A percentile compares a stretch with the other conserved stretches of the same genome.
Evolutionary conservation across 2,797 vertebrate species (phyloP).

Genomic region (Calcarius lapponicus): DNA sequence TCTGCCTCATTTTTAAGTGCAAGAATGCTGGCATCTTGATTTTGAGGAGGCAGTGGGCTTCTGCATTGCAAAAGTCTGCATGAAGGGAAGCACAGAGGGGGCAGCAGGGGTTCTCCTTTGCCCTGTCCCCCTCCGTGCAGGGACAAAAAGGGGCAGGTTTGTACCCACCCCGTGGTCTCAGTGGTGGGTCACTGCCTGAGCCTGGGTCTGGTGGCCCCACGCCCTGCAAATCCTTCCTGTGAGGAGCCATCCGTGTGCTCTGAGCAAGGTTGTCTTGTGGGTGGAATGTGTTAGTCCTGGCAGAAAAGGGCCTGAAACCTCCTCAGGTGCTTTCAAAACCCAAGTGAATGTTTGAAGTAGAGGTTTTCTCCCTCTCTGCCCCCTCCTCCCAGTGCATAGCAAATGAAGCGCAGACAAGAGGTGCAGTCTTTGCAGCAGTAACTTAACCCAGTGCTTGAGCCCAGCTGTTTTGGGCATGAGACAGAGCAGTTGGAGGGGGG

Average conservation of each 20-base stretch:
- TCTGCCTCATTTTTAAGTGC: background rate
- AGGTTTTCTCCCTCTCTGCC: background rate
- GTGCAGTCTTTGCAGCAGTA: background rate
- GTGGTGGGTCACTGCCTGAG: background rate
- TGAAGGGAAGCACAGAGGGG: background rate
- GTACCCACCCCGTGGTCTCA: fast-evolving
- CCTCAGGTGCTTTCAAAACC: background rate
- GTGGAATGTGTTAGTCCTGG: background rate
- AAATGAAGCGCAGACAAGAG: background rate
- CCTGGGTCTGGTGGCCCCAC: background rate
- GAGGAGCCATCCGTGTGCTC: fast-evolving
- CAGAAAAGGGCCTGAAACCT: background rate
- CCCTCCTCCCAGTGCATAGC: background rate
- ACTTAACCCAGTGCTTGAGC: background rate
- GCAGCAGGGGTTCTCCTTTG: background rate
- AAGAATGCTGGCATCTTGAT: background rate
- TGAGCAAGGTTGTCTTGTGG: background rate
- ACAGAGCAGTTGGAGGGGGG: background rate
- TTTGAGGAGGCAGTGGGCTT: background rate
- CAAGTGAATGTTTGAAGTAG: background rate
- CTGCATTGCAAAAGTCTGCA: fast-evolving
- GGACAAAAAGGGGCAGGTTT: background rate
- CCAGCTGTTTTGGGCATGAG: background rate
- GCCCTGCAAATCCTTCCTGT: background rate
- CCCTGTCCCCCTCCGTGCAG: fast-evolving